phyloP scores from a whole-genome alignment of 2,888 invertebrate genomes.

The Acrocera orbiculus region DNA sequence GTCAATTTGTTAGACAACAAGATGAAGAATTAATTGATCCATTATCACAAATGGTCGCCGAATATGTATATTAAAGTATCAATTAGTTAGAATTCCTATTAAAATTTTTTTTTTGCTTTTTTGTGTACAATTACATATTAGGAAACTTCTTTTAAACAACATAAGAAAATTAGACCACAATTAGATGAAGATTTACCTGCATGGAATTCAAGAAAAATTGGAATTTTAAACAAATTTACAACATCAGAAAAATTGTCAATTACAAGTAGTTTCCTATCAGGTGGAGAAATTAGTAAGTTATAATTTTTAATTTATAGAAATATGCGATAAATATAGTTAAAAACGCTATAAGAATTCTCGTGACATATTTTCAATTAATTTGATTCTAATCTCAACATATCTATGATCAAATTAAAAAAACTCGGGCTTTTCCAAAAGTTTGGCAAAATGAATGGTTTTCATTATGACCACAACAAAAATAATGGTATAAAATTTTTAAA shows the following conservation, averaged over 20 bases:
- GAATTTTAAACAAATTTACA: slow-evolving; percentile 78
- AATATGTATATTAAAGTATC: slow-evolving; percentile 18
- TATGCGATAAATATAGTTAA: too few species aligned
- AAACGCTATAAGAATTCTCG: too few species aligned
- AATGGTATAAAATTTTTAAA: too few species aligned
- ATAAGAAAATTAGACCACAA: too few species aligned
- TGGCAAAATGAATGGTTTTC: too few species aligned
- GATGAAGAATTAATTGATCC: slow-evolving; percentile 41
- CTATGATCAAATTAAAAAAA: too few species aligned
- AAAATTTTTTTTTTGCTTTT: not conserved
- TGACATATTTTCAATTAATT: too few species aligned
- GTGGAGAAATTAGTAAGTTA: slow-evolving; percentile 55
- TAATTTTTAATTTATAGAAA: not conserved
- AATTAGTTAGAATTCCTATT: not conserved
- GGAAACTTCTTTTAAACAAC: slow-evolving; percentile 20
- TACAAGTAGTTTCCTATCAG: slow-evolving; percentile 69
- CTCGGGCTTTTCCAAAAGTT: too few species aligned
- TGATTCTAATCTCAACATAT: too few species aligned
- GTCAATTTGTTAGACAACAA: slow-evolving; percentile 46
- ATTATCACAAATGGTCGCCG: slow-evolving; percentile 40
- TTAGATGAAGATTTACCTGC: slow-evolving; percentile 28
- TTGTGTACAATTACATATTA: slow-evolving; percentile 3
- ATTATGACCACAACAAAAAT: too few species aligned
- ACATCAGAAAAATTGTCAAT: slow-evolving; percentile 87
- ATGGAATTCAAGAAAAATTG: slow-evolving; percentile 57